These are phyloP conservation scores for Melinopterus prodromus DNA, from an alignment of 2,888 invertebrate species.

Conservation along the genomic window DNA sequence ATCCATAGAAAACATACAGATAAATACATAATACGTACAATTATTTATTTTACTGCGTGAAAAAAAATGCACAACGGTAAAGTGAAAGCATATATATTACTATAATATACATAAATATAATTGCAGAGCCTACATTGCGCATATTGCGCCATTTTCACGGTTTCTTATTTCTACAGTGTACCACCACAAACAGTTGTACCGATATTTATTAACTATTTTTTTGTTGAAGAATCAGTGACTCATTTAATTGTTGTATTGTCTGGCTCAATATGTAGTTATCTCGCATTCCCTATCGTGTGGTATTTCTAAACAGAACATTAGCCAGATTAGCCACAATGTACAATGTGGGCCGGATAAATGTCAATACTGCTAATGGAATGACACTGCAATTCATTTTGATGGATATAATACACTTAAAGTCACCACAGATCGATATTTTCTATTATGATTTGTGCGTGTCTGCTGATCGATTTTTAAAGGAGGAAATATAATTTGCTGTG, in stretches of 20 bases:
- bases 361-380: constrained; percentile 4
- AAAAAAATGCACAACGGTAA: background rate
- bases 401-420: background rate
- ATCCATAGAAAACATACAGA: too few species aligned
- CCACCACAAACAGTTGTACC: background rate
- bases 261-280: background rate
- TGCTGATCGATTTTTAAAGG: background rate
- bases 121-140: too few species aligned
- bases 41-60: background rate
- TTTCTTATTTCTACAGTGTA: background rate
- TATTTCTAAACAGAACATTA: background rate
- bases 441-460: background rate
- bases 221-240: background rate
- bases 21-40: too few species aligned
- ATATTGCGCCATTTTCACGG: background rate
- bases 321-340: background rate
- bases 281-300: background rate
- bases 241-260: background rate
- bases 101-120: background rate
- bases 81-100: background rate
- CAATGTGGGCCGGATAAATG: background rate
- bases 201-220: background rate
- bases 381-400: background rate
- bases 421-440: background rate
- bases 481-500: background rate